These are phyloP conservation scores for Pelecanus crispus DNA, from an alignment of 2,113 vertebrate genomes.

Conservation along the genomic window DNA sequence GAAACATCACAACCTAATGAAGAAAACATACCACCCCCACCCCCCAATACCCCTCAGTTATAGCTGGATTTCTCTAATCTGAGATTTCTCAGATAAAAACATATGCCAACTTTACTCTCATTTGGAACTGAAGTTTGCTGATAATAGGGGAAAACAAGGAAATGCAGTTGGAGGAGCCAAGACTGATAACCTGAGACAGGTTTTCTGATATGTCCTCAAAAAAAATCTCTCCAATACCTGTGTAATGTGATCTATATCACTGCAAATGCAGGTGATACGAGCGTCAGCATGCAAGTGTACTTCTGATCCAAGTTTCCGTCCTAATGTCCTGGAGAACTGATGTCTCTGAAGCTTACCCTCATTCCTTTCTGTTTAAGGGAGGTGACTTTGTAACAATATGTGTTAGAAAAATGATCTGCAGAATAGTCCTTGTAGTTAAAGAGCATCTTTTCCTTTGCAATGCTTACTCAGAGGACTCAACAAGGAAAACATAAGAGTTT, in stretches of 20 bases:
- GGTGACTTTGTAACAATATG: not conserved
- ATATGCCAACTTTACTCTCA: not conserved
- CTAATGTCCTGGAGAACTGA: not conserved
- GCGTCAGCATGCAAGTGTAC: not conserved
- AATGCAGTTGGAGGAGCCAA: not conserved
- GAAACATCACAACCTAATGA: not conserved
- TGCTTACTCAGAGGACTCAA: not conserved
- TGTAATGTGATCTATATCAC: not conserved
- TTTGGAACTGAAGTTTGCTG: not conserved
- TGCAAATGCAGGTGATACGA: rapidly evolving
- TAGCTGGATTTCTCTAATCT: not conserved
- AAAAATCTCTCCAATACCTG: not conserved
- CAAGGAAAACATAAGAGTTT: not conserved
- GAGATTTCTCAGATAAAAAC: not conserved
- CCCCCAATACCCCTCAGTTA: no score
- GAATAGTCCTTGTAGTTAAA: not conserved
- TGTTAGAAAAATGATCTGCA: not conserved
- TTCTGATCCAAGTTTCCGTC: not conserved
- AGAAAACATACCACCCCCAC: not conserved
- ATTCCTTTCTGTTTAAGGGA: not conserved
- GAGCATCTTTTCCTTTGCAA: not conserved
- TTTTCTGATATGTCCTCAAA: not conserved
- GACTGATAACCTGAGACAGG: not conserved
- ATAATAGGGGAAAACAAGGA: not conserved
- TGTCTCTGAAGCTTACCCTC: not conserved